Conservation (phyloP, 1,140 invertebrate species). For the Drosophila micromelanica region DNA sequence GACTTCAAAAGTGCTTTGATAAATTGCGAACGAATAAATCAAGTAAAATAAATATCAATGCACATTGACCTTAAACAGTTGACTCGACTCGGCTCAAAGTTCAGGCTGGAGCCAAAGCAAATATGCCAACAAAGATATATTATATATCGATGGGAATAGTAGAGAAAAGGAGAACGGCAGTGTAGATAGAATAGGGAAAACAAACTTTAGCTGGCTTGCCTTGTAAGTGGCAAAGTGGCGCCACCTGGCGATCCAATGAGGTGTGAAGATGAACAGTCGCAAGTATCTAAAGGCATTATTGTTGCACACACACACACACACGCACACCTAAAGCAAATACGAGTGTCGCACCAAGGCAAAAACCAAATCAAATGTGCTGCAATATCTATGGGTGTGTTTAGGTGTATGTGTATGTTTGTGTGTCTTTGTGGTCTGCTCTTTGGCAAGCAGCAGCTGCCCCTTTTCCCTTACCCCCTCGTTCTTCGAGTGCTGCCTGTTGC, state of each 20-base stretch:
- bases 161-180: not conserved
- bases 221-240: constrained; percentile 63
- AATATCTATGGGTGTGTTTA: constrained; percentile 25
- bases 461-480: not conserved
- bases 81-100: constrained; percentile 19
- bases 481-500: constrained; percentile 43
- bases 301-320: constrained; percentile 50
- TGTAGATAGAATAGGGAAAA: constrained; percentile 20
- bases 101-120: constrained; percentile 34
- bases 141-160: constrained; percentile 11
- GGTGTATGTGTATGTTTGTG: constrained; percentile 4
- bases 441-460: constrained; percentile 10
- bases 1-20: constrained; percentile 4
- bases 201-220: constrained; percentile 34
- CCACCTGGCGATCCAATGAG: constrained; percentile 72
- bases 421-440: constrained; percentile 45
- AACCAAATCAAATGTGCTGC: constrained; percentile 78
- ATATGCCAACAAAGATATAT: constrained; percentile 44
- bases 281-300: constrained; percentile 73
- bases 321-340: constrained; percentile 61
- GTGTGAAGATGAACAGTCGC: constrained; percentile 81
- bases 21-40: constrained; percentile 20
- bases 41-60: constrained; percentile 23
- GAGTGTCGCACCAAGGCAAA: constrained; percentile 56
- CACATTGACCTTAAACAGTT: constrained; percentile 33